phyloP scores from a whole-genome alignment of 2,888 invertebrate species.

The Leptopilina drosophilae region DNA sequence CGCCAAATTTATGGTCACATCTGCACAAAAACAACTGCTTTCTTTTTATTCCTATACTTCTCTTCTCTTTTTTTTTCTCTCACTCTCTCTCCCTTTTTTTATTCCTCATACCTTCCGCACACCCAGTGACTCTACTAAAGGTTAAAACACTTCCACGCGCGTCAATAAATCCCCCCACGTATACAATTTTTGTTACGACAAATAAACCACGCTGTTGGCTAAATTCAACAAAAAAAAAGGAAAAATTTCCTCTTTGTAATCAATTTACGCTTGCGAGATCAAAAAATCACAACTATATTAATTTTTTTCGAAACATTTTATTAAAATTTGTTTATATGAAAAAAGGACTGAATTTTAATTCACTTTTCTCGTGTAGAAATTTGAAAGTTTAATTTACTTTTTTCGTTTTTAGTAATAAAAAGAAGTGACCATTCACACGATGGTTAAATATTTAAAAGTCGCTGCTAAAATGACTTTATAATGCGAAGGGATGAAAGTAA shows the following conservation, averaged over 20 bases:
- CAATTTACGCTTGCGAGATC: background rate
- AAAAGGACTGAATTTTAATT: no score
- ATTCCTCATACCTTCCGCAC: background rate
- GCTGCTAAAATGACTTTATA: no score
- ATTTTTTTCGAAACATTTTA: no score
- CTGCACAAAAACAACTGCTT: conserved; percentile 61
- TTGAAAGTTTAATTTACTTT: no score
- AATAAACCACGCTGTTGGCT: conserved; percentile 8
- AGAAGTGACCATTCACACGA: no score
- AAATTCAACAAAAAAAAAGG: background rate
- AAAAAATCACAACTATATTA: background rate
- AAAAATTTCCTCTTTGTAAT: background rate
- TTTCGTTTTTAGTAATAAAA: no score
- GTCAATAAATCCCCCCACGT: conserved; percentile 44
- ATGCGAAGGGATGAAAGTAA: no score
- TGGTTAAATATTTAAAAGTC: no score
- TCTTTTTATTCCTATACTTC: background rate
- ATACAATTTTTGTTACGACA: conserved; percentile 46
- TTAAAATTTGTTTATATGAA: no score
- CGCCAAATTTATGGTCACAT: conserved; percentile 70
- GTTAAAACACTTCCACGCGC: conserved; percentile 47
- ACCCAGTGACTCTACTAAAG: conserved; percentile 6
- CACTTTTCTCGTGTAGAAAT: no score
- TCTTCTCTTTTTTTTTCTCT: conserved; percentile 26
- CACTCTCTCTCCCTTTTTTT: background rate